Evolutionary conservation across 2,888 invertebrate species (phyloP), one percentile per base, ranked within the genome.

Genomic region (Osmoderma eremita): DNA sequence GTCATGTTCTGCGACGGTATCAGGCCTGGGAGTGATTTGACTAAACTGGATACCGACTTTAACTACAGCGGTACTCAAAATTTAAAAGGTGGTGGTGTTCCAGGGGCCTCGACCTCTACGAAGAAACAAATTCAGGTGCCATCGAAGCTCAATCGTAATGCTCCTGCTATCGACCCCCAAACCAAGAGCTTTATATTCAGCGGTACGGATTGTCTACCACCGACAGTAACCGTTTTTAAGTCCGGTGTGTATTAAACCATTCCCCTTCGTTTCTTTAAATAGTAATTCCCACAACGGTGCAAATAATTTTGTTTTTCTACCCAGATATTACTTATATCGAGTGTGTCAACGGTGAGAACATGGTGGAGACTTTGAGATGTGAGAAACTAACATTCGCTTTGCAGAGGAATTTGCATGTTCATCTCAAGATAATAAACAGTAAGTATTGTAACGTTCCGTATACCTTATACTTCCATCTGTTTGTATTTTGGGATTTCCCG

Each of bases 1-100:
- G 94, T 94, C 51, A 93, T 94, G 88, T 94, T 94, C 79, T 93
- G 93, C 76, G 94, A 95, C 82, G 94, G 94, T 71, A 93, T 95
- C 77, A 86, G 93, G 67, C 94, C 94, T 39, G 93, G 94, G 70
- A 93, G 93, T 77, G 94, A 94, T 83, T 84, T 94, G 76, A 91
- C 92, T 67, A 91, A 91, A 80, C 85, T 92, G 72, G 92, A 92
- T 79, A 88, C 86, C 76, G 86, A 86, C 78, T 87, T 82, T 71
- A 78, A 80, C 68, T 81, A 81, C 53, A 77, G 75, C 56, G 74
- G 74, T 6, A 30, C 30, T 20, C 70, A 72, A 39, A 75, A 68
- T 70, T 76, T 61, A 5, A 61, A 12, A 1, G 42, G 62, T 10
- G 36, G 54, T 0, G 36, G 65, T 63, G 2, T 10, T 30, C 50